Evolutionary conservation across 2,113 vertebrate genomes (phyloP).

Genomic region (Eclectus roratus): DNA sequence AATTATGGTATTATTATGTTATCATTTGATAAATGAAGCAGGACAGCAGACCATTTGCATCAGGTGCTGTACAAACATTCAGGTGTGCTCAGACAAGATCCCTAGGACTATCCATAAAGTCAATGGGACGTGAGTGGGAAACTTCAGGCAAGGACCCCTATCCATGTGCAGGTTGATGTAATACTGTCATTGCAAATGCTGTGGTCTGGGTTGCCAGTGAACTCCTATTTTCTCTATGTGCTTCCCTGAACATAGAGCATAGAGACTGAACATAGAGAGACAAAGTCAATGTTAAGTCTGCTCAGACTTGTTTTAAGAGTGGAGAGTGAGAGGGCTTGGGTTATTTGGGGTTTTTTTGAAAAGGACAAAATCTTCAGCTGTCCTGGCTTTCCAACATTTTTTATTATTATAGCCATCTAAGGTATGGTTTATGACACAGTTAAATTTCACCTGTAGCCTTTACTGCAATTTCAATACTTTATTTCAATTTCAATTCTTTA

Average conservation of each 20-base stretch:
- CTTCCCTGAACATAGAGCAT: neutral
- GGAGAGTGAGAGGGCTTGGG: neutral
- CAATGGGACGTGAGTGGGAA: neutral
- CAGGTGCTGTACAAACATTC: constrained; percentile 31
- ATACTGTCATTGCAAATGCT: neutral
- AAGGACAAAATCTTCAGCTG: neutral
- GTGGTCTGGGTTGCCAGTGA: neutral
- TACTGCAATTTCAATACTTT: constrained; percentile 11
- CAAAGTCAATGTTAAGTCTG: neutral
- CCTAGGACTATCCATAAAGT: neutral
- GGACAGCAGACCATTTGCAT: accelerated
- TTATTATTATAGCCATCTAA: neutral
- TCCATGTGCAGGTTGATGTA: neutral
- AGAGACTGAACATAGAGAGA: neutral
- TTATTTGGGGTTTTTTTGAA: neutral
- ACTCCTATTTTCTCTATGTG: accelerated
- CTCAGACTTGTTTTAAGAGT: neutral
- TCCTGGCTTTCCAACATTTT: neutral
- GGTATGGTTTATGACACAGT: neutral
- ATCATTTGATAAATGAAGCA: constrained; percentile 43
- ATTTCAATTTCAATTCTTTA: neutral
- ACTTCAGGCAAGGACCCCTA: neutral
- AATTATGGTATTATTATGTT: neutral
- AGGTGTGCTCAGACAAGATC: neutral
- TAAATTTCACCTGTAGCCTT: constrained; percentile 1